Evolutionary conservation across 2,888 invertebrate species (phyloP).

Genomic region (Papilio demoleus): DNA sequence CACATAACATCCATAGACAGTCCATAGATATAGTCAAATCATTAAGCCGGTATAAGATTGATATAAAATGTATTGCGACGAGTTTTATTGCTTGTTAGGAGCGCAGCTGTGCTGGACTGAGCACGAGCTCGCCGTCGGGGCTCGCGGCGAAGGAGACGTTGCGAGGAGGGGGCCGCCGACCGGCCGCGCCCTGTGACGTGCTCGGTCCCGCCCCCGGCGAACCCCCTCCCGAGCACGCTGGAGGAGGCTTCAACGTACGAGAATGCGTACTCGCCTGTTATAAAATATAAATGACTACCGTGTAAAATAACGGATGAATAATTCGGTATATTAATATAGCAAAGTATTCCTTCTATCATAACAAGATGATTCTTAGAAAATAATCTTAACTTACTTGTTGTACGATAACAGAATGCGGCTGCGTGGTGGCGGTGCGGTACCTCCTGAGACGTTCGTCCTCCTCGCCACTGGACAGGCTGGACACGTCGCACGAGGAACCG

Average conservation of each 20-base stretch:
- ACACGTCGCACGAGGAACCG: conserved; percentile 78
- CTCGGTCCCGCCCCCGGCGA: conserved; percentile 43
- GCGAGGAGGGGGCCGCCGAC: conserved; percentile 67
- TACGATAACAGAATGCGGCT: conserved; percentile 50
- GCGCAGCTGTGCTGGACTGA: conserved; percentile 86
- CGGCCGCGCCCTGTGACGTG: conserved; percentile 45
- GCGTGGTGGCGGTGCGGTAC: conserved; percentile 66
- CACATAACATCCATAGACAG: conserved; percentile 59
- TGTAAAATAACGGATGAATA: too few species aligned
- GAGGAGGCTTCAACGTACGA: conserved; percentile 41
- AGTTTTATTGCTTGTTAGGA: conserved; percentile 78
- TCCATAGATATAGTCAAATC: conserved; percentile 55
- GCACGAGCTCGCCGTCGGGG: conserved; percentile 83
- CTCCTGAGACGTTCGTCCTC: conserved; percentile 79
- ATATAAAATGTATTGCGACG: conserved; percentile 60
- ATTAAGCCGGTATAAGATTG: conserved; percentile 55
- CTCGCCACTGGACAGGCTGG: conserved; percentile 80
- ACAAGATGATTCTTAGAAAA: not conserved
- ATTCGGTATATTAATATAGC: too few species aligned
- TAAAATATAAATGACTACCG: not conserved
- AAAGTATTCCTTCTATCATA: too few species aligned
- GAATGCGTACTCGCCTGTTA: conserved; percentile 45
- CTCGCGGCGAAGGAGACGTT: conserved; percentile 81
- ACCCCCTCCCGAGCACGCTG: conserved; percentile 43
- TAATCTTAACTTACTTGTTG: conserved; percentile 51